Conservation (phyloP, 2,113 vertebrate genomes). For the Pterocles orientalis region DNA sequence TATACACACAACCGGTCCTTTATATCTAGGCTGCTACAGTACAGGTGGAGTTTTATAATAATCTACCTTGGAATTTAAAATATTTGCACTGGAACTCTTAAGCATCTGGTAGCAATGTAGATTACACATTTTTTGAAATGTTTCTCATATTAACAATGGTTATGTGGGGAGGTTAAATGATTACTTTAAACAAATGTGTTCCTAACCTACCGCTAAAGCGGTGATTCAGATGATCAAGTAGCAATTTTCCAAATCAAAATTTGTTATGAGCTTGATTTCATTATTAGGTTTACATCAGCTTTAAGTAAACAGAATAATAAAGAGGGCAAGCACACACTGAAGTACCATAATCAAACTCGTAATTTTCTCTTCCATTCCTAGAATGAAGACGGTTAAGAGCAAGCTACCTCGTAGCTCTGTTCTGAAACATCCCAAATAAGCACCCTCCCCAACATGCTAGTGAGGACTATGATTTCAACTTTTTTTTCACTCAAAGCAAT, state of each 20-base stretch:
- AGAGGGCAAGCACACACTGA: constrained; percentile 47
- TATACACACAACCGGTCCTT: not conserved
- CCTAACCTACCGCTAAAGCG: constrained; percentile 21
- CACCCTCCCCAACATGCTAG: not conserved
- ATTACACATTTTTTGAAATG: not conserved
- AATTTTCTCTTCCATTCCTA: constrained; percentile 51
- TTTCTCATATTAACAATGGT: not conserved
- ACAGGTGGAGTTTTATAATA: not conserved
- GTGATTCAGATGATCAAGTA: constrained; percentile 58
- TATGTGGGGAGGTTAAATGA: constrained; percentile 41
- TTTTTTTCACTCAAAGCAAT: not conserved
- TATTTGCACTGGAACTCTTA: not conserved
- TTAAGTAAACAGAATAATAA: constrained; percentile 70
- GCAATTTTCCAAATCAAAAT: constrained; percentile 66
- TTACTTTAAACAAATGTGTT: constrained; percentile 40
- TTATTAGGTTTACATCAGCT: constrained; percentile 33
- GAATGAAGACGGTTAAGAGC: constrained; percentile 57
- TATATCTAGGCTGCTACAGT: not conserved
- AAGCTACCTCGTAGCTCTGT: not conserved
- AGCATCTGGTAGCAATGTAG: not conserved
- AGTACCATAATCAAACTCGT: constrained; percentile 40
- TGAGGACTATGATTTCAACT: not conserved
- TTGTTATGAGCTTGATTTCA: constrained; percentile 57
- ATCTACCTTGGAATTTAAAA: not conserved
- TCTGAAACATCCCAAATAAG: not conserved